A percentile compares a stretch with the other conserved stretches of the same genome.
phyloP scores from a whole-genome alignment of 2,888 invertebrate genomes.

The Amphiduros pacificus region DNA sequence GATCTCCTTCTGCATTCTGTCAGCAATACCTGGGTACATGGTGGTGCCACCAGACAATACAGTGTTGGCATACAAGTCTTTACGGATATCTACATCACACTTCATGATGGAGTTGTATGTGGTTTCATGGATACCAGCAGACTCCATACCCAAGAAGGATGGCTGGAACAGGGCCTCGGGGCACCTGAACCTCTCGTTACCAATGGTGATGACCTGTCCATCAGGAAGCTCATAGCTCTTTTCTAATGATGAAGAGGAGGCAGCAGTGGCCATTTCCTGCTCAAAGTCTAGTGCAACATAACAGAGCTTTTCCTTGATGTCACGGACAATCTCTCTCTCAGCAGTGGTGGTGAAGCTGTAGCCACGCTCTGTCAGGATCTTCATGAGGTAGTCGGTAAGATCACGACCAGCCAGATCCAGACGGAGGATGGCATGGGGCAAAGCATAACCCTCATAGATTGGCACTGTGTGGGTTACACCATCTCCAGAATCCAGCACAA shows the following conservation, averaged over 20 bases:
- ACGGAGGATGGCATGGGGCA: conserved; percentile 35
- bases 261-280: conserved; percentile 55
- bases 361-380: conserved; percentile 68
- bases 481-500: conserved; percentile 46
- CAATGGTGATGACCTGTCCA: conserved; percentile 57
- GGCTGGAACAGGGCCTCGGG: conserved; percentile 57
- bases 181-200: conserved; percentile 56
- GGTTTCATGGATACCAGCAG: conserved; percentile 55
- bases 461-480: conserved; percentile 90
- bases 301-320: conserved; percentile 83
- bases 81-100: conserved; percentile 56
- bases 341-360: conserved; percentile 64
- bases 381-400: conserved; percentile 96
- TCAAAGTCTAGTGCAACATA: conserved; percentile 57
- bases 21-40: conserved; percentile 96
- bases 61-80: conserved; percentile 61
- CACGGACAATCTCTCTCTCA: conserved; percentile 64
- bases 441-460: conserved; percentile 68
- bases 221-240: conserved; percentile 58
- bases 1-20: conserved; percentile 97
- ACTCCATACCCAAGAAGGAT: conserved; percentile 55
- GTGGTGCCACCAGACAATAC: conserved; percentile 91
- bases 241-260: conserved; percentile 49
- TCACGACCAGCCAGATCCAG: conserved; percentile 94
- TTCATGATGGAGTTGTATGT: conserved; percentile 58